Evolutionary conservation across 53 echinoderm and acorn worm species (phyloP), one percentile per base, ranked within the genome.

Genomic region (Paracentrotus lividus): DNA sequence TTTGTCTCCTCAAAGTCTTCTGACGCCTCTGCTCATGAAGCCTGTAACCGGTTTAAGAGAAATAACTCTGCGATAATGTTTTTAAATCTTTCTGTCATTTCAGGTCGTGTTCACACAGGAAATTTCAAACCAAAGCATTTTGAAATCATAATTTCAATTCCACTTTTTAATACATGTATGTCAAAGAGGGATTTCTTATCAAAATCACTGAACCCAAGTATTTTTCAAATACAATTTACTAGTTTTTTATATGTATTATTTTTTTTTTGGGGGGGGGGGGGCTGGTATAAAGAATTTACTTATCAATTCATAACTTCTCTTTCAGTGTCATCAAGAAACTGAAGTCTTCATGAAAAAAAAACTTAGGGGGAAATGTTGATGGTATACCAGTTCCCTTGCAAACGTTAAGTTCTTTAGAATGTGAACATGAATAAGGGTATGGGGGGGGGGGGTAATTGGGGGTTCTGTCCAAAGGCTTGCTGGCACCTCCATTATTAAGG

Each of bases 401-500:
- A 67, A 33, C 32, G 40, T 40, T 40, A 21, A 40, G 9, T 40
- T 49, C 27, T 47, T 15, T 13, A 12, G 49, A 18, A 72, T 72
- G 36, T 72, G 40, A 72, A 72, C 72, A 72, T 5, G 72, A 40
- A 36, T 1, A 5, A 10, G 27, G 85, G 42, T 45, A 86, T 4
- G 58, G 33, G 29, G 15, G 36, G 58, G n/a, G n/a, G n/a, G n/a
- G n/a, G n/a, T n/a, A n/a, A n/a, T n/a, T n/a, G n/a, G n/a, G n/a
- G 38, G 58, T 88, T 59, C 88, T 57, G 10, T 57, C 15, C 58
- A 57, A 88, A 88, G 36, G 88, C 88, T 34, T 15, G 33, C 88
- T 88, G 88, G 88, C 88, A 88, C 88, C 88, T 88, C 88, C 59
- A 88, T 88, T 88, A 88, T 88, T 88, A 88, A 57, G 88, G 88